Evolutionary conservation across 1,140 invertebrate genomes (phyloP), one percentile per base, ranked within the genome.

Genomic region (Frieseomelitta varia): DNA sequence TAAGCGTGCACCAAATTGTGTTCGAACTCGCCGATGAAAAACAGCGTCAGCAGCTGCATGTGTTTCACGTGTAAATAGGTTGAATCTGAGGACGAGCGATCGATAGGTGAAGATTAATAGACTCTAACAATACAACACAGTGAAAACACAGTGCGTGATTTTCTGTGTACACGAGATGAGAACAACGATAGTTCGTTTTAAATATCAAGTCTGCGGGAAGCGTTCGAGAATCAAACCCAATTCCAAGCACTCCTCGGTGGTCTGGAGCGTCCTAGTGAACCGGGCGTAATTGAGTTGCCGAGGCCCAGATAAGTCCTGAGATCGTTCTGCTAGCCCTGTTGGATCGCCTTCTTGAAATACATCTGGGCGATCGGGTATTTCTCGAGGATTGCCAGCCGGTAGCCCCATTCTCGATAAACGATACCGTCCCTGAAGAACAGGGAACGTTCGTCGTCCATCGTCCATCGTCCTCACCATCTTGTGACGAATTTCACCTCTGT

Each of bases 391-490:
- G 85, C 81, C 39, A 94, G 87, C 51, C 87, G 84, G 27, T 84
- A 88, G 8, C 90, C 93, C 93, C 92, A 93, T 91, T 94, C 92
- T 15, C 93, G 88, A 82, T 94, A 92, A 27, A 92, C 81, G 30
- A 88, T 85, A 10, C 88, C 68, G 17, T 88, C 89, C 39, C 81
- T 75, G 77, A 92, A 92, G 71, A 91, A 53, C 53, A 84, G 71
- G 1, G 79, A 73, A 1, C 15, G 34, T 55, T 90, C 90, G 8
- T 89, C 81, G 6, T 34, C 19, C 17, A n/a, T 72, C 39, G 19
- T 2, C 30, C n/a, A n/a, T 72, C 39, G 19, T 2, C 30, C n/a
- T 67, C 80, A 27, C 58, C 88, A 85, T 81, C 55, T 53, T 53
- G 51, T 39, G 30, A 15, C 34, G 53, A 74, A 75, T 55, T 55